Evolutionary conservation across 2,113 vertebrate species (phyloP), one percentile per base, ranked within the genome.

Genomic region (Oreotrochilus melanogaster): DNA sequence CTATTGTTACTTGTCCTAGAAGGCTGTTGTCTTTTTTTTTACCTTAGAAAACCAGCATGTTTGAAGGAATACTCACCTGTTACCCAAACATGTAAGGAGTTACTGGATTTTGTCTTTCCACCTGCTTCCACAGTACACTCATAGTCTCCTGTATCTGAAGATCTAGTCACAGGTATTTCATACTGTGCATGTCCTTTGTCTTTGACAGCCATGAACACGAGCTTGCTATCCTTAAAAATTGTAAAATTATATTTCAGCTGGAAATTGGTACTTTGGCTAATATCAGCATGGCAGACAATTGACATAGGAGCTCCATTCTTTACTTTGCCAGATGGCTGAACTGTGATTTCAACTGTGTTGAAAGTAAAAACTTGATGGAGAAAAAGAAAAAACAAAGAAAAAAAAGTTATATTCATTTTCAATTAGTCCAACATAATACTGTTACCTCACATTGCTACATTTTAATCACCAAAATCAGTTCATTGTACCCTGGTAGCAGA

Each of bases 351-450:
- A 58, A 98, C 78, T 8, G 23, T 35, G 83, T 98, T 98, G 96
- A 98, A 98, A 79, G 98, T 98, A 81, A 98, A 98, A 73, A 97
- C 98, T 98, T 70, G 39, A 91, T 1, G 31, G 45, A 57, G 39
- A 75, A 61, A 64, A 54, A 27, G 10, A 54, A 53, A 61, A 25
- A 67, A 37, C 8, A 37, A 37, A 37, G 28, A 22, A 76, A 67
- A 75, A 25, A 62, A 4, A 92, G 71, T 82, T 72, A 56, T 7
- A 39, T 65, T 69, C 57, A 50, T 87, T 92, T 90, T 91, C 81
- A 96, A 27, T 76, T 78, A 71, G 53, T 88, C 28, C 17, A 72
- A 79, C 21, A 31, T 31, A 64, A 23, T 24, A 39, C 5, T 28
- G 27, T 56, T 50, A 31, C 31, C 21, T 78, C 31, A 58, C 82